Conservation (phyloP, 2,888 invertebrate genomes). For the Pinctada fucata region DNA sequence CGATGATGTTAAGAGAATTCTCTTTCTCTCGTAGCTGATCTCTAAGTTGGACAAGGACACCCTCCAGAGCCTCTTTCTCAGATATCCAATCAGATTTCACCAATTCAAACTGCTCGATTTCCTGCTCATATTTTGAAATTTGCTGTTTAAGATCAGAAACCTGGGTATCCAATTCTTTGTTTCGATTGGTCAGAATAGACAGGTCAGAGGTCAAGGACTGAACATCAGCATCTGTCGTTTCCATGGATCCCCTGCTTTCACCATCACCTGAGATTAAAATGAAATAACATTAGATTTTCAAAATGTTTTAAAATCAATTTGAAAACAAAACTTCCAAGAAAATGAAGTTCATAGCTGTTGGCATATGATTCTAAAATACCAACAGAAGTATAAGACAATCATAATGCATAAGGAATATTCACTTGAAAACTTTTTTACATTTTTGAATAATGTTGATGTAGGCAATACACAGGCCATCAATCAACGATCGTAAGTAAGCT, state of each 20-base stretch:
- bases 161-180: conserved; percentile 55
- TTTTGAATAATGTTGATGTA: too few species aligned
- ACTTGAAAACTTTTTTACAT: too few species aligned
- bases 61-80: conserved; percentile 73
- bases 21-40: conserved; percentile 65
- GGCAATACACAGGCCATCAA: too few species aligned
- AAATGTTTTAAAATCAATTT: too few species aligned
- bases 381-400: too few species aligned
- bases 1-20: conserved; percentile 50
- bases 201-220: conserved; percentile 49
- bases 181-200: conserved; percentile 51
- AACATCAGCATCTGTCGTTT: conserved; percentile 16
- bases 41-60: conserved; percentile 65
- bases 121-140: conserved; percentile 56
- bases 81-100: conserved; percentile 68
- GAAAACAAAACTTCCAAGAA: too few species aligned
- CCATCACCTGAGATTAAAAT: neutral
- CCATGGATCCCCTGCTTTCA: neutral
- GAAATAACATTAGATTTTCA: too few species aligned
- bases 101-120: conserved; percentile 68
- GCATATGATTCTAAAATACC: too few species aligned
- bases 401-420: too few species aligned
- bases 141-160: conserved; percentile 55
- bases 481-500: too few species aligned
- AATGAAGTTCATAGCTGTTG: too few species aligned